phyloP scores from a whole-genome alignment of 2,113 vertebrate species.

The Paraplagusia blochii region DNA sequence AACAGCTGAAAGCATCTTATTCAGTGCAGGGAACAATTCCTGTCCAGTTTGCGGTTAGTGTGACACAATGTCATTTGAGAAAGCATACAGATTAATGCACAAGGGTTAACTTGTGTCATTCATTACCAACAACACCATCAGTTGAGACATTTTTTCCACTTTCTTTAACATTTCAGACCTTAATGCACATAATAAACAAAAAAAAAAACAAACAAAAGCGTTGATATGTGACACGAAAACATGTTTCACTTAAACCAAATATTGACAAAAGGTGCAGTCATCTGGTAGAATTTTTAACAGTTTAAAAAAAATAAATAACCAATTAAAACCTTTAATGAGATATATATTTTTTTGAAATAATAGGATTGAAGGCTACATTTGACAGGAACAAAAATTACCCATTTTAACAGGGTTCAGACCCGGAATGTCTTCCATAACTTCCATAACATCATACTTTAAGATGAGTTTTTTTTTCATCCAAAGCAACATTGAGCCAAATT shows the following conservation, averaged over 20 bases:
- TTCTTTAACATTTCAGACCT: slow-evolving; percentile 9
- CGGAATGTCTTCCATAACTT: too few relatives aligned
- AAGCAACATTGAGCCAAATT: too few relatives aligned
- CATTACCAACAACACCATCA: too few relatives aligned
- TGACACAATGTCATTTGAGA: too few relatives aligned
- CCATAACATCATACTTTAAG: too few relatives aligned
- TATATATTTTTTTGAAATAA: too few relatives aligned
- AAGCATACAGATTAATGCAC: background rate
- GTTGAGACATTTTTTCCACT: too few relatives aligned
- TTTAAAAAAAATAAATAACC: slow-evolving; percentile 55
- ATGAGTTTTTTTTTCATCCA: too few relatives aligned
- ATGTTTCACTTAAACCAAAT: slow-evolving; percentile 13
- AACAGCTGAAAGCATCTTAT: slow-evolving; percentile 7
- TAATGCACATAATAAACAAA: slow-evolving; percentile 26
- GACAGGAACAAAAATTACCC: background rate
- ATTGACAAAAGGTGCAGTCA: slow-evolving; percentile 28
- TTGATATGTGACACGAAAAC: slow-evolving; percentile 30
- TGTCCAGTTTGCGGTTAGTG: slow-evolving; percentile 1
- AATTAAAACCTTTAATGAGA: too few relatives aligned
- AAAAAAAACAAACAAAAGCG: slow-evolving; percentile 18
- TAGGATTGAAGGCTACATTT: slow-evolving; percentile 43
- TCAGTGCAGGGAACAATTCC: slow-evolving; percentile 14
- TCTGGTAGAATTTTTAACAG: slow-evolving; percentile 34
- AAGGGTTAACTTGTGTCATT: too few relatives aligned
- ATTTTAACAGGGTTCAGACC: too few relatives aligned